Percentiles rank a stretch among this genome's conserved stretches.
Evolutionary conservation across 2,797 vertebrate species (phyloP).

Genomic region (Sebastes flavidus): DNA sequence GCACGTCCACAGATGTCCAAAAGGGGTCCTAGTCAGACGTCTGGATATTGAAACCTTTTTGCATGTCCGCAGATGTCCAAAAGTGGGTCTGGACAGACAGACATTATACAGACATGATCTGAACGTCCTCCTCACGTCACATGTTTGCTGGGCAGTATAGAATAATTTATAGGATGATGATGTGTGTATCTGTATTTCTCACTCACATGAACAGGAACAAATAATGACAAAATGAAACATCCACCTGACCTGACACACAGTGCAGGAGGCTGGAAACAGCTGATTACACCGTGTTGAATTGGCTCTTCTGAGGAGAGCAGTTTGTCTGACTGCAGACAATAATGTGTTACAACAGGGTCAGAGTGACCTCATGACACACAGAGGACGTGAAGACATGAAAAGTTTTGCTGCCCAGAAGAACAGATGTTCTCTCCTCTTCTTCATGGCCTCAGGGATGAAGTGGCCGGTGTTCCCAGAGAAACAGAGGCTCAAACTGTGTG

Average conservation of each 20-base stretch:
- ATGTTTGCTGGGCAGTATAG: too few relatives aligned
- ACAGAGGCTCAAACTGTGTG: conserved; percentile 2
- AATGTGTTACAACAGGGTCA: conserved; percentile 58
- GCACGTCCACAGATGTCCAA: too few relatives aligned
- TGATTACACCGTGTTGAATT: conserved; percentile 41
- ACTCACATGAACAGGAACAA: not conserved
- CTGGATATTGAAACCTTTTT: too few relatives aligned
- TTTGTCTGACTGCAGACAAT: conserved; percentile 45
- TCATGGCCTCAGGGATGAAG: conserved; percentile 41
- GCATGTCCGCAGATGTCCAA: too few relatives aligned
- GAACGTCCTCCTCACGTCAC: too few relatives aligned
- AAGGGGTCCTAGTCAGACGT: too few relatives aligned
- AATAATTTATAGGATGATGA: not conserved
- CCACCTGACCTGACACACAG: conserved; percentile 31
- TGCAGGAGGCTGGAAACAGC: conserved; percentile 40
- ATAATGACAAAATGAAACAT: conserved; percentile 2
- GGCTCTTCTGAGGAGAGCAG: not conserved
- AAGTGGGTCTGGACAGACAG: too few relatives aligned
- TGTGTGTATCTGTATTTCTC: not conserved
- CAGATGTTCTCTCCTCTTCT: conserved; percentile 73
- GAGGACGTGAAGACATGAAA: conserved; percentile 56
- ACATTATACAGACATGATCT: too few relatives aligned
- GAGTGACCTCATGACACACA: conserved; percentile 67
- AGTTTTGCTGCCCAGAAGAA: conserved; percentile 61
- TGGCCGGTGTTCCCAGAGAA: conserved; percentile 8